These are phyloP conservation scores for Poeciliopsis presidionis DNA, from an alignment of 2,797 vertebrate genomes.

Conservation along the genomic window DNA sequence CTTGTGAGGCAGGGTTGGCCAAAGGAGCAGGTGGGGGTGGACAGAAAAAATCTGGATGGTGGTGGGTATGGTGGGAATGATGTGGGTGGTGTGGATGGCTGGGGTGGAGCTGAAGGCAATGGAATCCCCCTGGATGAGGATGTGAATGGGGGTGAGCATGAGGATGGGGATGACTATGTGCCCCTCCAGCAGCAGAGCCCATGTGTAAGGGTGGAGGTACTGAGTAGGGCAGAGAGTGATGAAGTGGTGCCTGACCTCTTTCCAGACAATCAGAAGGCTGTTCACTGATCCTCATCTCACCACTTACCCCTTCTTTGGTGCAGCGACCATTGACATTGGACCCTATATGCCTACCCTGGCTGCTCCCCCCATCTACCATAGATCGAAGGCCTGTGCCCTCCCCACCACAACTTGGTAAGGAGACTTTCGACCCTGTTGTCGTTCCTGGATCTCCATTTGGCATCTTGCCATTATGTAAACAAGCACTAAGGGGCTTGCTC, in stretches of 20 bases:
- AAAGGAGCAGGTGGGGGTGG: slow-evolving; percentile 84
- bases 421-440: slow-evolving; percentile 72
- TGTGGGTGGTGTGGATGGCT: slow-evolving; percentile 85
- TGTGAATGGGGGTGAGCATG: slow-evolving; percentile 85
- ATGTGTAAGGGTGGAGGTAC: slow-evolving; percentile 87
- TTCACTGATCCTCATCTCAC: slow-evolving; percentile 86
- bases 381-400: slow-evolving; percentile 70
- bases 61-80: slow-evolving; percentile 88
- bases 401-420: slow-evolving; percentile 87
- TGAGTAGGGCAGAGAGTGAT: slow-evolving; percentile 89
- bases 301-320: slow-evolving; percentile 86
- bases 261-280: slow-evolving; percentile 91
- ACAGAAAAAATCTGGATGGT: slow-evolving; percentile 90
- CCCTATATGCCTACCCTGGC: slow-evolving; percentile 78
- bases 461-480: slow-evolving; percentile 91
- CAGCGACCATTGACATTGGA: slow-evolving; percentile 79
- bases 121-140: slow-evolving; percentile 86
- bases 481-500: slow-evolving; percentile 89
- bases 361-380: slow-evolving; percentile 59
- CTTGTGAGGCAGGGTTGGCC: slow-evolving; percentile 82
- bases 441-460: slow-evolving; percentile 84
- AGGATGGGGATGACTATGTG: slow-evolving; percentile 84
- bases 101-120: slow-evolving; percentile 91
- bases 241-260: slow-evolving; percentile 88
- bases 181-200: slow-evolving; percentile 82